Evolutionary conservation across 1,140 invertebrate species (phyloP).

Genomic region (Brachionus paranguensis): DNA sequence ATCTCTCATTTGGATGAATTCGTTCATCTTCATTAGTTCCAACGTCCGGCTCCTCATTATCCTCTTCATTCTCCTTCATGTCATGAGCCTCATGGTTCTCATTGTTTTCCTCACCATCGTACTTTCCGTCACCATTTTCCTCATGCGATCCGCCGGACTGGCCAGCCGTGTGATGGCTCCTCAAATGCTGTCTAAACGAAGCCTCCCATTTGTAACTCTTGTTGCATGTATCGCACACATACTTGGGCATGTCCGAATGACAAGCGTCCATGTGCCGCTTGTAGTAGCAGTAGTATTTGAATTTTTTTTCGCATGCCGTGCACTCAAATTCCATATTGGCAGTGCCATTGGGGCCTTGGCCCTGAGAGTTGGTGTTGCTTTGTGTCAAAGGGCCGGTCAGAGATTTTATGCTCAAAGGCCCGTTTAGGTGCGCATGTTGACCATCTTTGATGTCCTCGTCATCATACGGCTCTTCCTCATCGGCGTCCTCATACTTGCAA

Average conservation of each 20-base stretch:
- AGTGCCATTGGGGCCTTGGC: background rate
- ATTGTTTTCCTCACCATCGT: background rate
- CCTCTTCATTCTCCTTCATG: slow-evolving; percentile 17
- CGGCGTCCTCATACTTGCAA: background rate
- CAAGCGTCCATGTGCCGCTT: slow-evolving; percentile 39
- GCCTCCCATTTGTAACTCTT: slow-evolving; percentile 40
- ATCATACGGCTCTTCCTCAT: background rate
- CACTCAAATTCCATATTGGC: slow-evolving; percentile 30
- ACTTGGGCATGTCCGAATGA: slow-evolving; percentile 35
- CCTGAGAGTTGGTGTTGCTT: background rate
- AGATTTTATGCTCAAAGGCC: slow-evolving; percentile 13
- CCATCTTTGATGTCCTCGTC: background rate
- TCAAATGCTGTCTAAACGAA: slow-evolving; percentile 33
- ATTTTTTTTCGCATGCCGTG: slow-evolving; percentile 32
- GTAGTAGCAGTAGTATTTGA: slow-evolving; percentile 38
- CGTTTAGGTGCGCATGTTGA: background rate
- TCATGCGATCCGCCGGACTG: background rate
- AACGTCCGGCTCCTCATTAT: slow-evolving; percentile 15
- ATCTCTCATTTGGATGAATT: background rate
- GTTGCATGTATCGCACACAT: slow-evolving; percentile 34
- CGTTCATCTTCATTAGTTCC: slow-evolving; percentile 20
- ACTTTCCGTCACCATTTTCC: background rate
- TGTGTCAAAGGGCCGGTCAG: slow-evolving; percentile 6
- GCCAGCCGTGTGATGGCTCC: background rate
- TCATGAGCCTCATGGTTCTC: background rate